A percentile compares a stretch with the other conserved stretches of the same genome.
These are phyloP conservation scores for Halesus radiatus DNA, from an alignment of 1,140 invertebrate species.

Conservation along the genomic window DNA sequence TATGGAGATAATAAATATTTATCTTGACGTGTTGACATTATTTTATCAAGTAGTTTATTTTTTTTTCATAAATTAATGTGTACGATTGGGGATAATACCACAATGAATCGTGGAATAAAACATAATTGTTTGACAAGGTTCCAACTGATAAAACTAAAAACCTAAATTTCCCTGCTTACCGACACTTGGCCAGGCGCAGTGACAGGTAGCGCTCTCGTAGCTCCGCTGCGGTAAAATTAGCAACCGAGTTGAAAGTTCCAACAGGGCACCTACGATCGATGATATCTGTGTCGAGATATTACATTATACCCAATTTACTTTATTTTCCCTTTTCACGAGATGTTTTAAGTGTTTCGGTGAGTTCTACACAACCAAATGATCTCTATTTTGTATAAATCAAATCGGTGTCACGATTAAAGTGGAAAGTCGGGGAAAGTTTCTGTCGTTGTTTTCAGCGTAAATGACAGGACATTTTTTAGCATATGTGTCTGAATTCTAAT, in stretches of 20 bases:
- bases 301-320: constrained; percentile 33
- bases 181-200: not conserved
- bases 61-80: no score
- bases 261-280: constrained; percentile 71
- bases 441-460: constrained; percentile 61
- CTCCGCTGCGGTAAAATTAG: constrained; percentile 10
- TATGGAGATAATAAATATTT: no score
- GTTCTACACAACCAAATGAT: not conserved
- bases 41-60: no score
- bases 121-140: not conserved
- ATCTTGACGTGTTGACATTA: no score
- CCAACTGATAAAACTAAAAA: not conserved
- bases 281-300: constrained; percentile 47
- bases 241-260: constrained; percentile 61
- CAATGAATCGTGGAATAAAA: no score
- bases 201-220: constrained; percentile 34
- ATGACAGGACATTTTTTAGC: constrained; percentile 67
- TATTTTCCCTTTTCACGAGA: constrained; percentile 18
- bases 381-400: not conserved
- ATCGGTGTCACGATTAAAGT: constrained; percentile 50
- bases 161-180: not conserved
- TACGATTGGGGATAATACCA: no score
- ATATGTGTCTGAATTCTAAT: constrained; percentile 61
- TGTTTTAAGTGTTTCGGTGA: constrained; percentile 42
- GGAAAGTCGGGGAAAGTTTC: constrained; percentile 60